These are phyloP conservation scores for Pocillopora verrucosa DNA, from an alignment of 64 coral and sea anemone species.

Conservation along the genomic window DNA sequence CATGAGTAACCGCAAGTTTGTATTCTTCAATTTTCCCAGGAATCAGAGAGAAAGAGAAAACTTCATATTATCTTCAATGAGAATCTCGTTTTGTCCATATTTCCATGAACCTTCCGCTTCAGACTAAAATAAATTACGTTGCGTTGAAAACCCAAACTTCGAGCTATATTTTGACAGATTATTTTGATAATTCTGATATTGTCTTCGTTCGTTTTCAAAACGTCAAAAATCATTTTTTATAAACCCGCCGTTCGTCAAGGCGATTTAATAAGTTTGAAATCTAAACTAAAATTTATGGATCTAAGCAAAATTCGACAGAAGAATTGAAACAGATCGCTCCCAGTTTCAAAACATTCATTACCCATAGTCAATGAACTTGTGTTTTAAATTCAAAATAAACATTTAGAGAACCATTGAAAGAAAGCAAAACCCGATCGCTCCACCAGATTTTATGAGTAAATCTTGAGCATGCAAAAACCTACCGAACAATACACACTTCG, in stretches of 20 bases:
- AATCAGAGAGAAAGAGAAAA: neutral
- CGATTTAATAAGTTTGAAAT: constrained; percentile 18
- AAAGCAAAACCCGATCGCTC: too few relatives aligned
- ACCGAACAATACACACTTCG: too few relatives aligned
- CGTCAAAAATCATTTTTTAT: neutral
- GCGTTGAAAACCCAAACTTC: neutral
- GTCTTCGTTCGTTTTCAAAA: neutral
- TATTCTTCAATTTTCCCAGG: neutral
- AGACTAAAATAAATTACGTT: neutral
- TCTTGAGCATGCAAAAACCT: too few relatives aligned
- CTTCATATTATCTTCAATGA: neutral
- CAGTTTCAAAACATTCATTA: neutral
- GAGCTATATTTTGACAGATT: neutral
- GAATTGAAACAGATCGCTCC: neutral
- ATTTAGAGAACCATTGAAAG: neutral
- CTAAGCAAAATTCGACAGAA: neutral
- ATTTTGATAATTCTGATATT: neutral
- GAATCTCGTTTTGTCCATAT: neutral
- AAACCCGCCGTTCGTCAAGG: neutral
- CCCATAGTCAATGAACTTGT: neutral
- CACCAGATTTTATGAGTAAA: too few relatives aligned
- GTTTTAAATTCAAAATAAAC: constrained; percentile 14
- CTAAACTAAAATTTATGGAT: neutral
- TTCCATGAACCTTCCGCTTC: neutral
- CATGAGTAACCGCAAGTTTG: neutral